These are phyloP conservation scores for Phrynocephalus versicolor DNA, from an alignment of 2,113 vertebrate genomes.

Conservation along the genomic window DNA sequence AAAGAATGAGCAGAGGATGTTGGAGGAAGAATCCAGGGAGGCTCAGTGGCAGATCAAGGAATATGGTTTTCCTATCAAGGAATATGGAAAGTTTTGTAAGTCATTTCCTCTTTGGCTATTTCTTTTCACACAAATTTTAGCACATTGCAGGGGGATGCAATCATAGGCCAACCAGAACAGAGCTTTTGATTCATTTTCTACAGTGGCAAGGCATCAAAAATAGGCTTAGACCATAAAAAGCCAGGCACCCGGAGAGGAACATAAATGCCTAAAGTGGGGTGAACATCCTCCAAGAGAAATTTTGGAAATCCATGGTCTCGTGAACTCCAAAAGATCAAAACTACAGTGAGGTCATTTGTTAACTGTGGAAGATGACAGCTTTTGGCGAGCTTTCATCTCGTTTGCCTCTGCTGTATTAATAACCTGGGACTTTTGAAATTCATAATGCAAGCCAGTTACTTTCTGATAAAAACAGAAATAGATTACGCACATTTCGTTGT, in stretches of 20 bases:
- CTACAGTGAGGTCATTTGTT: slow-evolving; percentile 63
- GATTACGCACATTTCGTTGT: slow-evolving; percentile 31
- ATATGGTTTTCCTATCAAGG: slow-evolving; percentile 55
- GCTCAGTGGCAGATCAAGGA: slow-evolving; percentile 40
- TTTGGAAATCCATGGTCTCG: slow-evolving; percentile 41
- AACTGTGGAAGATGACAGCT: slow-evolving; percentile 51
- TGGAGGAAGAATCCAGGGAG: not conserved
- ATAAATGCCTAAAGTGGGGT: slow-evolving; percentile 16
- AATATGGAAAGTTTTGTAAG: slow-evolving; percentile 58
- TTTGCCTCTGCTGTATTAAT: slow-evolving; percentile 48
- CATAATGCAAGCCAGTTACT: slow-evolving; percentile 42
- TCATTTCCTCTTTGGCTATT: slow-evolving; percentile 44
- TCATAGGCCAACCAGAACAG: slow-evolving; percentile 59
- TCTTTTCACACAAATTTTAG: slow-evolving; percentile 52
- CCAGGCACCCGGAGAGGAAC: slow-evolving; percentile 39
- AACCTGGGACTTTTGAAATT: slow-evolving; percentile 40
- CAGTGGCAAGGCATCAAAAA: slow-evolving; percentile 46
- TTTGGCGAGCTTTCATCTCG: slow-evolving; percentile 42
- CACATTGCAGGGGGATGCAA: slow-evolving; percentile 46
- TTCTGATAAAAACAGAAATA: slow-evolving; percentile 40
- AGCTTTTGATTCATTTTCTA: slow-evolving; percentile 8
- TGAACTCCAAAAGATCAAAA: slow-evolving; percentile 62
- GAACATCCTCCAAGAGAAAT: slow-evolving; percentile 45
- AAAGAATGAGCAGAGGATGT: not conserved
- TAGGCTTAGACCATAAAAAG: slow-evolving; percentile 32